Conservation (phyloP, 2,888 invertebrate genomes). For the Molorchus minor region DNA sequence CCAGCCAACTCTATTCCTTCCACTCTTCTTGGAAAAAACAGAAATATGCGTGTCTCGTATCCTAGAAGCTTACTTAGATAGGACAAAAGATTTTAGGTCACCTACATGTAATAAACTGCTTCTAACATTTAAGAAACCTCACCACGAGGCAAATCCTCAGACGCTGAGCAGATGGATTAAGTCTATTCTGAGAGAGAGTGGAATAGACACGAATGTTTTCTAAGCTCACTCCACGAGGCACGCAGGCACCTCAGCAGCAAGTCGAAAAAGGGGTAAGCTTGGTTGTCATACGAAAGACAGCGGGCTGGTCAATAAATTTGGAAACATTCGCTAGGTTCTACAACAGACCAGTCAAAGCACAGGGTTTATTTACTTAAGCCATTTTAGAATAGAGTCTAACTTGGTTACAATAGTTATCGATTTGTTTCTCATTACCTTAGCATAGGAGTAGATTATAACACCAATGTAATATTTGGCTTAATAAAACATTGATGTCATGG, state of each 20-base stretch:
- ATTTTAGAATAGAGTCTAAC: not conserved
- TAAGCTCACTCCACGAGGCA: conserved; percentile 23
- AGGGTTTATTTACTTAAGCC: not conserved
- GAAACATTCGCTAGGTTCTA: conserved; percentile 21
- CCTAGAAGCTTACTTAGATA: conserved; percentile 28
- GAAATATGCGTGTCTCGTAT: conserved; percentile 32
- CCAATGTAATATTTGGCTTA: not conserved
- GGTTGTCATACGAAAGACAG: conserved; percentile 24
- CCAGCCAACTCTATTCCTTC: conserved; percentile 36
- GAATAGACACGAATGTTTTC: conserved; percentile 32
- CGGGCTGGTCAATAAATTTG: conserved; percentile 27
- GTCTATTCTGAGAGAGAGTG: conserved; percentile 21
- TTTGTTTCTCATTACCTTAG: not conserved
- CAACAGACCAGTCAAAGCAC: conserved; percentile 15
- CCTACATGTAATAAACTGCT: conserved; percentile 10
- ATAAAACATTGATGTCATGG: not conserved
- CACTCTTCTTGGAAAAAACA: conserved; percentile 31
- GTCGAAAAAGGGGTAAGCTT: conserved; percentile 9
- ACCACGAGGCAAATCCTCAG: conserved; percentile 23
- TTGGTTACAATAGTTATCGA: not conserved
- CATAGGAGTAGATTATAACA: not conserved
- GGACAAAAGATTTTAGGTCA: conserved; percentile 11
- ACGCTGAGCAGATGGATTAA: conserved; percentile 41
- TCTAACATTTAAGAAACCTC: conserved; percentile 25
- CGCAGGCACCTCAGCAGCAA: conserved; percentile 30